These are phyloP conservation scores for Eugnorisma glareosa DNA, from an alignment of 2,888 invertebrate species.

Conservation along the genomic window DNA sequence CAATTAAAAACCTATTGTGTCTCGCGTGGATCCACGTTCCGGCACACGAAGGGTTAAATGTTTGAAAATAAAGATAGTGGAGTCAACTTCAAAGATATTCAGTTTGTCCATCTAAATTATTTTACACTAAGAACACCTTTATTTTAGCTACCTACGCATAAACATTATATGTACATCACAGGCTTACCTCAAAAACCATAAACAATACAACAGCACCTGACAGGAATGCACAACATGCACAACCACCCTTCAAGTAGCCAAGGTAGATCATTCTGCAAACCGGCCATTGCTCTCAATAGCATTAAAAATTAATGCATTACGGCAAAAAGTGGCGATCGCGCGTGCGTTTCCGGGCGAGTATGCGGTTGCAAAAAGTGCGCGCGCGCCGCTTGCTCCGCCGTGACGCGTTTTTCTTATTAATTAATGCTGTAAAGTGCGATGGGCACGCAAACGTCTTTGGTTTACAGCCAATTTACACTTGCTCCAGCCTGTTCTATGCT, in stretches of 20 bases:
- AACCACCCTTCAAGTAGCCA: conserved; percentile 36
- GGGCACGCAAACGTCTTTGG: conserved; percentile 74
- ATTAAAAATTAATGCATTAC: conserved; percentile 80
- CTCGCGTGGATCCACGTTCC: too few relatives aligned
- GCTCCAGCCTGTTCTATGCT: conserved; percentile 38
- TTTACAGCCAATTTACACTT: conserved; percentile 66
- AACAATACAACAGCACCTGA: conserved; percentile 21
- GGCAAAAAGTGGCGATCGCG: conserved; percentile 74
- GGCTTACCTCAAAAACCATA: conserved; percentile 20
- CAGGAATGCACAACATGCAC: conserved; percentile 27
- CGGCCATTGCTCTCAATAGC: conserved; percentile 79
- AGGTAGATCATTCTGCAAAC: conserved; percentile 70
- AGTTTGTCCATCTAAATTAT: not conserved
- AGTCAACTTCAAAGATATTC: not conserved
- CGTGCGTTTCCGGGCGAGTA: conserved; percentile 80
- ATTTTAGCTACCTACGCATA: not conserved
- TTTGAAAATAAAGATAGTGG: not conserved
- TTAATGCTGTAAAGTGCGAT: conserved; percentile 72
- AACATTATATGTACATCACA: not conserved
- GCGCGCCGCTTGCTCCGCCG: conserved; percentile 75
- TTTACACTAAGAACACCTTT: not conserved
- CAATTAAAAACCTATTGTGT: too few relatives aligned
- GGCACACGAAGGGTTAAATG: too few relatives aligned
- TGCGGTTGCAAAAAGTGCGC: conserved; percentile 75
- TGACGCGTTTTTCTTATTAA: conserved; percentile 82